Evolutionary conservation across 1,140 invertebrate species (phyloP).

Genomic region (Monochamus saltuarius): DNA sequence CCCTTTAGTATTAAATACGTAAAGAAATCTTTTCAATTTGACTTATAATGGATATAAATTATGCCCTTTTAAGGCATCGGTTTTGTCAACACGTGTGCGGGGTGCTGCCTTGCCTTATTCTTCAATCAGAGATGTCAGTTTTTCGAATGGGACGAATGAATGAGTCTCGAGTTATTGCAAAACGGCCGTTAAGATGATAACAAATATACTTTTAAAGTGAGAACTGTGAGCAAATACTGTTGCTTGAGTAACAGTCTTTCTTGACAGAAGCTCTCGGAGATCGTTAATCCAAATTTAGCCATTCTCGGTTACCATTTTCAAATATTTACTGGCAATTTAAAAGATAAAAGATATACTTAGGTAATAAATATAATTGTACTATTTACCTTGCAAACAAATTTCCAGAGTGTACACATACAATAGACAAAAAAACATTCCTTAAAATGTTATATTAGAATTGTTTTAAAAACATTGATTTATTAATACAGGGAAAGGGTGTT

Average conservation of each 20-base stretch:
- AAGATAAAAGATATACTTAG: no score
- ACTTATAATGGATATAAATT: constrained; percentile 37
- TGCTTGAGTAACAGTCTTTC: constrained; percentile 10
- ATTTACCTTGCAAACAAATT: no score
- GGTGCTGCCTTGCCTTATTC: constrained; percentile 23
- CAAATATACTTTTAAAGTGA: constrained; percentile 19
- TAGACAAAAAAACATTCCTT: no score
- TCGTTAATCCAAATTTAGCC: neutral
- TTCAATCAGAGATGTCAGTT: constrained; percentile 28
- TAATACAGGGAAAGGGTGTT: no score
- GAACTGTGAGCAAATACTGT: constrained; percentile 12
- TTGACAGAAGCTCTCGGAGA: neutral
- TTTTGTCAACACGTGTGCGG: constrained; percentile 43
- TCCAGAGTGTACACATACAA: no score
- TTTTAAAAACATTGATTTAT: no score
- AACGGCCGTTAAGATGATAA: constrained; percentile 16
- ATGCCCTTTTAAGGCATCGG: constrained; percentile 32
- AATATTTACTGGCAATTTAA: no score
- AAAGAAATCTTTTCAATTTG: constrained; percentile 35
- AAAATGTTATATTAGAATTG: no score
- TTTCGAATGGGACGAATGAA: constrained; percentile 13
- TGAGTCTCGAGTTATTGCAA: constrained; percentile 12
- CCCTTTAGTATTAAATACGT: constrained; percentile 33
- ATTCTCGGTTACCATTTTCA: no score
- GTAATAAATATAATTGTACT: no score